phyloP scores from a whole-genome alignment of 2,113 vertebrate species.

The human region DNA sequence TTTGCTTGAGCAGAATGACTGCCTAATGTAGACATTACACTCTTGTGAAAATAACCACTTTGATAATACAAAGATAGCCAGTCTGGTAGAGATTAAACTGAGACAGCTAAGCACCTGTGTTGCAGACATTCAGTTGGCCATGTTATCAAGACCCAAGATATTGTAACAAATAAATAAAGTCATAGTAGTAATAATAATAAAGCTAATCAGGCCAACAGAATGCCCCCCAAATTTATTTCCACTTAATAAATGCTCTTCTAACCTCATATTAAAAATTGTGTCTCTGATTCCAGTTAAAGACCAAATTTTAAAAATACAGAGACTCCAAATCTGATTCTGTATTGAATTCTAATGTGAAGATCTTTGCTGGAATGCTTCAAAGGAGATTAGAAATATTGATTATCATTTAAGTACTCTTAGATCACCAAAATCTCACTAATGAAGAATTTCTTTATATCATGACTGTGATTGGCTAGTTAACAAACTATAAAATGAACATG shows the following conservation, averaged over 20 bases:
- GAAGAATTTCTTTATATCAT: constrained; percentile 61
- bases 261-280: neutral
- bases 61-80: neutral
- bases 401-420: constrained; percentile 68
- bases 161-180: neutral
- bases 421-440: constrained; percentile 66
- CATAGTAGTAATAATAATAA: neutral
- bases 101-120: neutral
- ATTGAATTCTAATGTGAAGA: constrained; percentile 55
- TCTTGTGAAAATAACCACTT: constrained; percentile 29
- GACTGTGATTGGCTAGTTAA: constrained; percentile 50
- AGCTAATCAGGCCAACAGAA: neutral
- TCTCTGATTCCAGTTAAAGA: constrained; percentile 11
- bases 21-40: neutral
- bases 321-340: constrained; percentile 14
- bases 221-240: neutral
- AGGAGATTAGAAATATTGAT: constrained; percentile 71
- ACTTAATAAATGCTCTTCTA: neutral
- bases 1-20: neutral
- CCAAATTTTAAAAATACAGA: constrained; percentile 39
- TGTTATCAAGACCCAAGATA: neutral
- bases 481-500: constrained; percentile 27
- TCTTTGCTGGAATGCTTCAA: constrained; percentile 44
- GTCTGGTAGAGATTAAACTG: neutral
- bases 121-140: neutral